A percentile compares a stretch with the other conserved stretches of the same genome.
These are phyloP conservation scores for Lepidotrigona ventralis DNA, from an alignment of 1,140 invertebrate genomes.

Conservation along the genomic window DNA sequence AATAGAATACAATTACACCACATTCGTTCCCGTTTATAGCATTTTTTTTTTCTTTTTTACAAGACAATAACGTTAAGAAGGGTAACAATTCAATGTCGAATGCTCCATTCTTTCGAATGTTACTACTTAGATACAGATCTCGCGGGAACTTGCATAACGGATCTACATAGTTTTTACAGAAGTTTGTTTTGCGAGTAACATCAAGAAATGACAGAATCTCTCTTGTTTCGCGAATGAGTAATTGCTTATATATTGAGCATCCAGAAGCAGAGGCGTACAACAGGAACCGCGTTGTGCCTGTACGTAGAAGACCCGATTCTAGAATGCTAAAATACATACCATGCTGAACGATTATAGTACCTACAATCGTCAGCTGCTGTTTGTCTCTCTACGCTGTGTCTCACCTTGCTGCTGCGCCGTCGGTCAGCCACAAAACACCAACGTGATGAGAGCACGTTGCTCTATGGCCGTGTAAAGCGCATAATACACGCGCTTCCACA, in stretches of 20 bases:
- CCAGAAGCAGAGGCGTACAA: constrained; percentile 6
- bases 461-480: constrained; percentile 67
- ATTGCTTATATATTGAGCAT: neutral
- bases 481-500: constrained; percentile 65
- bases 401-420: constrained; percentile 77
- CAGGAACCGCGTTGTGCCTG: constrained; percentile 17
- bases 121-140: neutral
- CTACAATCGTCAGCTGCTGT: constrained; percentile 71
- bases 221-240: neutral
- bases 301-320: constrained; percentile 42
- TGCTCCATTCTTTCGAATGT: neutral
- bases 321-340: constrained; percentile 76
- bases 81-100: neutral
- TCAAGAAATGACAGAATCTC: neutral
- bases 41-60: neutral
- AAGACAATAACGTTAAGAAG: neutral
- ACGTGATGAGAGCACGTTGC: constrained; percentile 64
- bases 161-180: too few relatives aligned
- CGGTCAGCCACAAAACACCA: constrained; percentile 66
- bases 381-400: constrained; percentile 78
- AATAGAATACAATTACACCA: constrained; percentile 59
- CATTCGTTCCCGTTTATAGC: constrained; percentile 8
- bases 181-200: neutral
- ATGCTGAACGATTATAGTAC: constrained; percentile 70
- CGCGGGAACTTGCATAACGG: neutral